Conservation (phyloP, 2,113 vertebrate species). For the Fulmarus glacialis region DNA sequence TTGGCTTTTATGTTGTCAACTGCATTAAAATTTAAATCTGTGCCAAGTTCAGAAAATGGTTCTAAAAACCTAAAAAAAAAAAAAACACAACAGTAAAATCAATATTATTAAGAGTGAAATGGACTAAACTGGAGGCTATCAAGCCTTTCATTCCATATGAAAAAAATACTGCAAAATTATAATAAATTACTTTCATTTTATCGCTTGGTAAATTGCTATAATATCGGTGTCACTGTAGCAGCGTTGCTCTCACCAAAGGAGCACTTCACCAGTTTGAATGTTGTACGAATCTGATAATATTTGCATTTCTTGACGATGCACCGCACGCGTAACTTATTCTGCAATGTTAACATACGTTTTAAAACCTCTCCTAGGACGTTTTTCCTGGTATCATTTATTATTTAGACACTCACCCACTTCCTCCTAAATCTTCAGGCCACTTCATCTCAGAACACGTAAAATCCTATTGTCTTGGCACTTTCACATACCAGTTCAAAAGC, state of each 20-base stretch:
- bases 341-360: background rate
- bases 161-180: constrained; percentile 33
- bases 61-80: constrained; percentile 4
- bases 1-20: constrained; percentile 48
- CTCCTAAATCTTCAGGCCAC: background rate
- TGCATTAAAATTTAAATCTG: constrained; percentile 56
- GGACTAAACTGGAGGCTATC: constrained; percentile 35
- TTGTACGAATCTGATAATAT: background rate
- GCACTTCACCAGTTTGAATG: background rate
- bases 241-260: background rate
- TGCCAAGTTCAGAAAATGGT: constrained; percentile 56
- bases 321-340: background rate
- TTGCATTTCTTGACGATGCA: background rate
- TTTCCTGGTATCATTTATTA: background rate
- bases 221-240: background rate
- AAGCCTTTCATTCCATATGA: background rate
- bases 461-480: background rate
- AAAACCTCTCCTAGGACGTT: background rate
- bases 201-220: constrained; percentile 17
- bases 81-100: constrained; percentile 68
- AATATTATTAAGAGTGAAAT: constrained; percentile 59
- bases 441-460: background rate
- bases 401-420: background rate
- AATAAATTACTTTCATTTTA: constrained; percentile 52
- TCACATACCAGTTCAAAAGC: background rate